Evolutionary conservation across 2,797 vertebrate genomes (phyloP).

Genomic region (Bothrops alternatus): DNA sequence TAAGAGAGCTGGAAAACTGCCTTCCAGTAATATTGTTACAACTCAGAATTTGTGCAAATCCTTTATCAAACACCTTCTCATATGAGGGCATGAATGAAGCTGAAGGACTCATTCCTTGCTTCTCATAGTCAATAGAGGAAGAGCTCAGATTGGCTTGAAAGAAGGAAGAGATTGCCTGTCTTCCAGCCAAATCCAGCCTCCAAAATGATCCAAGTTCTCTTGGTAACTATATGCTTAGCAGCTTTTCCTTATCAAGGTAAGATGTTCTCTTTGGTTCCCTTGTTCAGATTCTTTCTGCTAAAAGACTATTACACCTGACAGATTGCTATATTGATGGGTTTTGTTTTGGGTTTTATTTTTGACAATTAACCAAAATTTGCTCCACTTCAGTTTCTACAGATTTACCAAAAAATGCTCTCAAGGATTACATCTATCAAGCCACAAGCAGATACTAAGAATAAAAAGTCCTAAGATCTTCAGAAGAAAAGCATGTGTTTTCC

Average conservation of each 20-base stretch:
- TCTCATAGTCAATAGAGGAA: neutral
- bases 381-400: too few relatives aligned
- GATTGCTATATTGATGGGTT: too few relatives aligned
- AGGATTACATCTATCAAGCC: too few relatives aligned
- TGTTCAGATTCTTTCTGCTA: neutral
- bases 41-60: conserved; percentile 5
- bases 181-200: fast-evolving
- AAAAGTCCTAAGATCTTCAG: too few relatives aligned
- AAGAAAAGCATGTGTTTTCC: too few relatives aligned
- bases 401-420: too few relatives aligned
- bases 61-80: conserved; percentile 69
- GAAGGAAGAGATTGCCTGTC: fast-evolving
- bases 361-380: too few relatives aligned
- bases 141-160: neutral
- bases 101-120: conserved; percentile 21
- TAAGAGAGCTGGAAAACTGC: conserved; percentile 39
- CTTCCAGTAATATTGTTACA: conserved; percentile 13
- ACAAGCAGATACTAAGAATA: too few relatives aligned
- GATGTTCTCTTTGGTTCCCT: fast-evolving
- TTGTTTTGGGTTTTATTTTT: too few relatives aligned
- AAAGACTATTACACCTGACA: neutral
- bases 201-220: conserved; percentile 36
- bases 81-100: conserved; percentile 45
- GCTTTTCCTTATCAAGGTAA: conserved; percentile 56
- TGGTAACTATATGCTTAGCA: conserved; percentile 31